Evolutionary conservation across 2,797 vertebrate species (phyloP).

Genomic region (Tachyglossus aculeatus): DNA sequence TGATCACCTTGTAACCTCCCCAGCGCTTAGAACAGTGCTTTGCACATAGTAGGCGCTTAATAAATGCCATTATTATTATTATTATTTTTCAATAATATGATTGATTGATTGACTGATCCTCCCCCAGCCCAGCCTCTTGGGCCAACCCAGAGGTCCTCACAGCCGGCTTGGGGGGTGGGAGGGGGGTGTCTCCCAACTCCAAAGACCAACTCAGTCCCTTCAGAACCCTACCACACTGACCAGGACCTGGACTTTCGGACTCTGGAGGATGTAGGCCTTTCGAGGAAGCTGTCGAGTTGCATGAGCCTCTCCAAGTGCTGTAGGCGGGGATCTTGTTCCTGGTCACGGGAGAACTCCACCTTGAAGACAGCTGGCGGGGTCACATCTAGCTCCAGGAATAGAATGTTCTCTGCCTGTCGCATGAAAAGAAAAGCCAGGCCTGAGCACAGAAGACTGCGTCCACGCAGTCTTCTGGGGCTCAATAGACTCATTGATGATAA

Average conservation of each 20-base stretch:
- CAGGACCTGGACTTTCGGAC: conserved; percentile 92
- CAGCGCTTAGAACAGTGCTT: too few species aligned
- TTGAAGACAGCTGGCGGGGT: conserved; percentile 90
- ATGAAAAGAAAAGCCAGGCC: neutral
- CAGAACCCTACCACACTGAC: conserved; percentile 70
- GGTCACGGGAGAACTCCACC: conserved; percentile 84
- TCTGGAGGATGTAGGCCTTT: conserved; percentile 77
- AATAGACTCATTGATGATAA: neutral
- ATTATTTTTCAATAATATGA: too few species aligned
- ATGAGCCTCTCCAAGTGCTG: conserved; percentile 82
- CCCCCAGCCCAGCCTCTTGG: too few species aligned
- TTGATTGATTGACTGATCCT: too few species aligned
- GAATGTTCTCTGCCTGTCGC: conserved; percentile 91
- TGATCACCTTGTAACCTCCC: too few species aligned
- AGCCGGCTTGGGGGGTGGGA: too few species aligned
- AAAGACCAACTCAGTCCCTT: rapidly evolving
- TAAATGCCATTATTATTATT: too few species aligned
- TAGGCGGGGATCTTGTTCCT: conserved; percentile 85
- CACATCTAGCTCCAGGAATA: conserved; percentile 94
- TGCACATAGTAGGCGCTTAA: too few species aligned
- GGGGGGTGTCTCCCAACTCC: rapidly evolving
- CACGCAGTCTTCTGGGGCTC: neutral
- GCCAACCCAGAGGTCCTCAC: too few species aligned
- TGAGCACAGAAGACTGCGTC: neutral
- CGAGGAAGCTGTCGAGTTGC: conserved; percentile 80